Evolutionary conservation across 2,888 invertebrate genomes (phyloP).

Genomic region (Hydriomena furcata): DNA sequence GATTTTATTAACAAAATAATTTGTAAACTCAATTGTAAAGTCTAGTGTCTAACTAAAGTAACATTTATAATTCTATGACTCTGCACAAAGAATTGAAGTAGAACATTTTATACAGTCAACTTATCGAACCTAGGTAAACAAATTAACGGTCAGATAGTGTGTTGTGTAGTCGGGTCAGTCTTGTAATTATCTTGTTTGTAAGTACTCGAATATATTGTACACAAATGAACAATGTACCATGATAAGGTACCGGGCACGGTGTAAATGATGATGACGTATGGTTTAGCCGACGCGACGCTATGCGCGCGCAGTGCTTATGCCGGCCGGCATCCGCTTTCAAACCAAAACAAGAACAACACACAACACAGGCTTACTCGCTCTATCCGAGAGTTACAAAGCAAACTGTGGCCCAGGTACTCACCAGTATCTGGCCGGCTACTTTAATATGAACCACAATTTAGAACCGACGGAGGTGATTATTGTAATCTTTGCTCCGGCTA

Average conservation of each 20-base stretch:
- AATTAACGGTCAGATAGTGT: slow-evolving; percentile 49
- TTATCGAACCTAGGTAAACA: slow-evolving; percentile 45
- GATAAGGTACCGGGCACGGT: slow-evolving; percentile 41
- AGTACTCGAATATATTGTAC: slow-evolving; percentile 37
- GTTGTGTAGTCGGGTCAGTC: slow-evolving; percentile 44
- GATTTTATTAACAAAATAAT: background rate
- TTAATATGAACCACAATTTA: slow-evolving; percentile 35
- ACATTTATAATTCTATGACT: too few relatives aligned
- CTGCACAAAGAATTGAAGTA: background rate
- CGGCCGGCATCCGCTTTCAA: slow-evolving; percentile 33
- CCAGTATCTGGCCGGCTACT: slow-evolving; percentile 21
- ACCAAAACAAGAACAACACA: slow-evolving; percentile 32
- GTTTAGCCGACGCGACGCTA: slow-evolving; percentile 35
- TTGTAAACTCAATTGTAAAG: too few relatives aligned
- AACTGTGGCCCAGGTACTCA: slow-evolving; percentile 10
- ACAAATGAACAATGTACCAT: slow-evolving; percentile 35
- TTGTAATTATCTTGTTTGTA: slow-evolving; percentile 48
- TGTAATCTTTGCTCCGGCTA: slow-evolving; percentile 49
- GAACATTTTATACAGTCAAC: slow-evolving; percentile 21
- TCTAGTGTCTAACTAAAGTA: too few relatives aligned
- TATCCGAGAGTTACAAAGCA: background rate
- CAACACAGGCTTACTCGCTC: slow-evolving; percentile 16
- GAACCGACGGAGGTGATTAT: slow-evolving; percentile 44
- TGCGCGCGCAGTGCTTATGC: slow-evolving; percentile 30
- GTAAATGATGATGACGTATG: slow-evolving; percentile 36